These are phyloP conservation scores for Muscidifurax raptorellus DNA, from an alignment of 1,140 invertebrate genomes.

Conservation along the genomic window DNA sequence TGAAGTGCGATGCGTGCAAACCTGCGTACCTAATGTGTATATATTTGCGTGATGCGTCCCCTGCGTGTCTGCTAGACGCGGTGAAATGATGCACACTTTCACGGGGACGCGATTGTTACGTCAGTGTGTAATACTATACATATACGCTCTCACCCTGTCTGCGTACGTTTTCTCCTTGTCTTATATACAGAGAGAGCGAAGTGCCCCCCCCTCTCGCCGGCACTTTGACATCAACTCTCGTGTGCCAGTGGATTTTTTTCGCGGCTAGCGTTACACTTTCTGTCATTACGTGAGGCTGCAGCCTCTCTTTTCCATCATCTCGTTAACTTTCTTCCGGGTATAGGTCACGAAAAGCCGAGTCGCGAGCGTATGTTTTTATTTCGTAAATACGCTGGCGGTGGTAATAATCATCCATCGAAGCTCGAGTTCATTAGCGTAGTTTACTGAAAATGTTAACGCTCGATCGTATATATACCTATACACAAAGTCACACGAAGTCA, in stretches of 20 bases:
- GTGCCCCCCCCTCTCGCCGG: background rate
- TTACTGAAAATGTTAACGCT: too few species aligned
- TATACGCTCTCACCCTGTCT: background rate
- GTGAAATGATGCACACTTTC: slow-evolving; percentile 19
- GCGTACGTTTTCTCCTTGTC: background rate
- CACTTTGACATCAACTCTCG: background rate
- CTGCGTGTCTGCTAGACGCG: background rate
- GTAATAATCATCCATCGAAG: too few species aligned
- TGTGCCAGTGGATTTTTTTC: background rate
- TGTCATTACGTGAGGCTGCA: background rate
- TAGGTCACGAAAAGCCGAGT: background rate
- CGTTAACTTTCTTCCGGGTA: background rate
- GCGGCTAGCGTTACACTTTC: too few species aligned
- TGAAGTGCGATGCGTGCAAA: slow-evolving; percentile 21
- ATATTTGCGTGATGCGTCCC: background rate
- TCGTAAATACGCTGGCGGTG: too few species aligned
- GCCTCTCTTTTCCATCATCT: background rate
- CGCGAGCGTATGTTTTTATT: background rate
- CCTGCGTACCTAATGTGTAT: background rate
- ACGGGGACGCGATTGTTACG: background rate
- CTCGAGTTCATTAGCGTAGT: background rate
- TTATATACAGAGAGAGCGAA: too few species aligned
- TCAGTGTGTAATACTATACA: background rate
- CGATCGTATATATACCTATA: too few species aligned
- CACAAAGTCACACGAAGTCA: background rate